phyloP scores from a whole-genome alignment of 2,113 vertebrate species.

The Nothobranchius kuhntae region DNA sequence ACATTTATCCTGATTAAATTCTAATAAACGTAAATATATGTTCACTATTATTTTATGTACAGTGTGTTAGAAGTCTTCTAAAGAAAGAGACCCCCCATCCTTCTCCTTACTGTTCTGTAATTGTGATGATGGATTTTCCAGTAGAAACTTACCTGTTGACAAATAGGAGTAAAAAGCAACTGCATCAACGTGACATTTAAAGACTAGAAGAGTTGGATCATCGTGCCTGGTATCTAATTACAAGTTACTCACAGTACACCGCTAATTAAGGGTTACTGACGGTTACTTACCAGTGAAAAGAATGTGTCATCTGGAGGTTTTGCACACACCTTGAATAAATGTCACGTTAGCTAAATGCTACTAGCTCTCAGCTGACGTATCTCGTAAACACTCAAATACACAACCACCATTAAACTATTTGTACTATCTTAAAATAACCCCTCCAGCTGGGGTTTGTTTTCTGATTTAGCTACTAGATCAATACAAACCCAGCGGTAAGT shows the following conservation, averaged over 20 bases:
- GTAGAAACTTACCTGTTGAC: conserved; percentile 65
- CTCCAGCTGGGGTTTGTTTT: too few relatives aligned
- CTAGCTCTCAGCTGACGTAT: conserved; percentile 10
- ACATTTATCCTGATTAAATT: too few relatives aligned
- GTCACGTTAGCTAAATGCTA: conserved; percentile 28
- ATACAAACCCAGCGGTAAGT: neutral
- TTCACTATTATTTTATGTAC: too few relatives aligned
- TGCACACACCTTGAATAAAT: conserved; percentile 4
- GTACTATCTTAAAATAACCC: too few relatives aligned
- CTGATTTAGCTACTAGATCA: neutral
- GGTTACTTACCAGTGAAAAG: conserved; percentile 33
- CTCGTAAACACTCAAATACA: neutral
- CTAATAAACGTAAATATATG: too few relatives aligned
- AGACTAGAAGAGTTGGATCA: neutral
- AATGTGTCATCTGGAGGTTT: conserved; percentile 19
- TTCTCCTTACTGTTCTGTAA: conserved; percentile 74
- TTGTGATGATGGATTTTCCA: conserved; percentile 45
- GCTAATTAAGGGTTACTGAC: too few relatives aligned
- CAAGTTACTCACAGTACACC: too few relatives aligned
- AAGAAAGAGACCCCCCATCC: conserved; percentile 74
- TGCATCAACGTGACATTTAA: neutral
- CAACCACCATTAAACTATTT: neutral
- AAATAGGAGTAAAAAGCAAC: conserved; percentile 14
- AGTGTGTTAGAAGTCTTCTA: conserved; percentile 8
- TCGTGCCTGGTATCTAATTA: neutral